Evolutionary conservation across 1,140 invertebrate species (phyloP), one percentile per base, ranked within the genome.

Genomic region (Neodiprion pinetum): DNA sequence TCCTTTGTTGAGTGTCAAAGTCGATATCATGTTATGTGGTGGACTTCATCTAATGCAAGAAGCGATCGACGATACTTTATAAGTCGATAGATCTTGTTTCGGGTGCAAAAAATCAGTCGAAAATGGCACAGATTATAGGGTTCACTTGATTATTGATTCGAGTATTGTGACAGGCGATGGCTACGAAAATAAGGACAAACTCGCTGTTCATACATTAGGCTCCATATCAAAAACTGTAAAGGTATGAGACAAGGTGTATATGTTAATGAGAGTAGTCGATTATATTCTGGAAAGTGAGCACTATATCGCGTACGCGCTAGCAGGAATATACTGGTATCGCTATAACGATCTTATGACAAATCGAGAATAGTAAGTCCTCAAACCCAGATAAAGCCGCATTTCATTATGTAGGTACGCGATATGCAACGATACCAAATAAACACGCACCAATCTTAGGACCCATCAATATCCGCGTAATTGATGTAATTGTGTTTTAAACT

Each of bases 11-110:
- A 23, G 17, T 69, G 68, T 74, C 7, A 74, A 74, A n/a, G 68
- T 74, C 12, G 73, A 74, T 28, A 70, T 70, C 9, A 48, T 74
- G 11, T 67, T 74, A 9, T 74, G 73, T 14, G 50, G 7, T 53
- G 73, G 73, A 5, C 40, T 74, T 14, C 17, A 70, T 61, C 68
- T 9, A 0, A 74, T 74, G 47, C 23, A 74, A 23, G 40, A 74
- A 69, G 72, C 67, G 40, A 69, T 74, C 48, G 72, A 74, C 12
- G 72, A 68, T 53, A 12, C 12, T 14, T 49, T 50, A 7, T 11
- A n/a, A 21, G 40, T 69, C 9, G 49, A 9, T 47, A 48, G 67
- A 48, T n/a, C 67, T 49, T 74, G 72, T 14, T 21, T 69, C 10
- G 7, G 7, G 1, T 74, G 72, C 28, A 67, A 69, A 69, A 48